Evolutionary conservation across 2,113 vertebrate genomes (phyloP), one percentile per base, ranked within the genome.

Genomic region (Myotis yumanensis): DNA sequence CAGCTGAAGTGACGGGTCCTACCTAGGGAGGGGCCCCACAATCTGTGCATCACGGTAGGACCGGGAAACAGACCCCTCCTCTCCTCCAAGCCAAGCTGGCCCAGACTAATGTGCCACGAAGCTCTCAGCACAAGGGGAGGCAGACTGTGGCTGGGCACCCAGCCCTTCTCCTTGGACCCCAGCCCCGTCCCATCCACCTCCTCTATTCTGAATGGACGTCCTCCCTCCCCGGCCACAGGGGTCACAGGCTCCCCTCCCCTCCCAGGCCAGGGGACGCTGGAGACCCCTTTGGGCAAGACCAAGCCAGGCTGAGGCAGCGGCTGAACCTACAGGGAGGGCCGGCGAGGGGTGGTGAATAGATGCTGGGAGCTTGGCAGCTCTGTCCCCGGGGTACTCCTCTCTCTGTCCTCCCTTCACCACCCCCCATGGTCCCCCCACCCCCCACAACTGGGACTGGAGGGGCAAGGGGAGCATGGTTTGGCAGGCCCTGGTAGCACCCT

Each of bases 21-120:
- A 35, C 35, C 52, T 2, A 6, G 30, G 66, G 22, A 7, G 52
- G n/a, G 17, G 28, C 51, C 48, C 69, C 12, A 0, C 52, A 40
- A n/a, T 28, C 62, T 23, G 51, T 4, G 46, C 28, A 0, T 18
- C 28, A 1, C 0, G 2, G 48, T 2, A 2, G 40, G 43, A 28
- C 32, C 20, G 66, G 57, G 82, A 14, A 20, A 8, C 0, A 12
- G 28, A 11, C 9, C 40, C 12, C 4, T 25, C 68, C 35, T 59
- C 37, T 20, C n/a, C 35, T 3, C 22, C 2, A 15, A n/a, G 40
- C 57, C 22, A 14, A 46, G 48, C 37, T 16, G 28, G 40, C 75
- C 40, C 69, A 51, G 54, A 22, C 22, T 8, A 9, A 64, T 10
- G 7, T 22, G 25, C 43, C 51, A 32, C 0, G 7, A 57, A 37